These are phyloP conservation scores for Acronicta leporina DNA, from an alignment of 2,888 invertebrate species.

Conservation along the genomic window DNA sequence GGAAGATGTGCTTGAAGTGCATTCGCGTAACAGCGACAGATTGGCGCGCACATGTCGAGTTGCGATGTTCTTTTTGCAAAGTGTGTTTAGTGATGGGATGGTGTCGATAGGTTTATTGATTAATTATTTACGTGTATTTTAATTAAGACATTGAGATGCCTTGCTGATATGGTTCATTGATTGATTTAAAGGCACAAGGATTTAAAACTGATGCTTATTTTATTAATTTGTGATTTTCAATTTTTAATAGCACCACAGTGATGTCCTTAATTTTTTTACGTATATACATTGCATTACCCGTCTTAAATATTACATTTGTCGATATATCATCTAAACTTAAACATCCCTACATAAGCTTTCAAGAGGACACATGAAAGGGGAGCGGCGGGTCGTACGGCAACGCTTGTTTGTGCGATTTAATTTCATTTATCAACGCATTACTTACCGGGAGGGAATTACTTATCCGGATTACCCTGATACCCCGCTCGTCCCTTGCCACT, in stretches of 20 bases:
- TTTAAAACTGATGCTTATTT: too few relatives aligned
- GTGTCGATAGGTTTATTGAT: conserved; percentile 34
- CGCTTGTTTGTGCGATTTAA: conserved; percentile 89
- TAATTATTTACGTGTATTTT: neutral
- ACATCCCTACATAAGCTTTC: conserved; percentile 67
- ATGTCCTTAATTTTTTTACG: too few relatives aligned
- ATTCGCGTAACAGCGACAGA: conserved; percentile 85
- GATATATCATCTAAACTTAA: conserved; percentile 30
- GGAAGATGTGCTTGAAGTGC: conserved; percentile 67
- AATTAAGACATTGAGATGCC: neutral
- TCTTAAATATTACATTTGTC: conserved; percentile 17
- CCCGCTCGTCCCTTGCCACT: conserved; percentile 57
- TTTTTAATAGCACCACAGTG: too few relatives aligned
- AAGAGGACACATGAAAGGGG: conserved; percentile 74
- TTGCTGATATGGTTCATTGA: neutral
- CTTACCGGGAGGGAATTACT: conserved; percentile 88
- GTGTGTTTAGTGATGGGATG: conserved; percentile 61
- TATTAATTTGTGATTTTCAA: too few relatives aligned
- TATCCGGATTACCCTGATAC: conserved; percentile 83
- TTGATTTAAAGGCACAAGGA: too few relatives aligned
- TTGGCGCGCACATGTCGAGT: conserved; percentile 88
- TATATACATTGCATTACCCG: neutral
- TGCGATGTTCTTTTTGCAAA: conserved; percentile 87
- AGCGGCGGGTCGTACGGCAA: conserved; percentile 78
- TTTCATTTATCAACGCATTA: conserved; percentile 89